Evolutionary conservation across 2,113 vertebrate genomes (phyloP), one percentile per base, ranked within the genome.

Genomic region (Peromyscus californicus): DNA sequence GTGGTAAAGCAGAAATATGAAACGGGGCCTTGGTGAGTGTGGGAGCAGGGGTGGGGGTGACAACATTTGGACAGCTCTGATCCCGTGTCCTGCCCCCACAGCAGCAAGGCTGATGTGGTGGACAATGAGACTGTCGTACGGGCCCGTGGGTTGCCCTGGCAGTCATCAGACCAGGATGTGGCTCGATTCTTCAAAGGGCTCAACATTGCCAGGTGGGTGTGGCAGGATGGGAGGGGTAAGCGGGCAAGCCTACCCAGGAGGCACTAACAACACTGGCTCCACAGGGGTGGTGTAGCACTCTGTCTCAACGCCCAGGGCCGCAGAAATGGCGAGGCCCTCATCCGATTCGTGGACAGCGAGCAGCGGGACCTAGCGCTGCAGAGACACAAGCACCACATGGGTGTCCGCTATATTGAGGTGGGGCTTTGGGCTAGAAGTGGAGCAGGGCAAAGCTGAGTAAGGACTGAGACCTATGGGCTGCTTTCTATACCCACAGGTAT

Each of bases 331-430:
- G 99, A 99, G 97, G 99, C 99, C 3, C 98, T 99, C 48, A 99
- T 99, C 97, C 99, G 99, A 21, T 99, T 99, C 98, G 98, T 99
- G 96, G 99, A 98, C 98, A 98, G 99, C 0, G 99, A 99, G n/a
- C 99, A 99, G 98, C 98, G 99, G 97, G 99, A 99, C 97, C 98
- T 99, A 51, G 99, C 99, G 0, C 98, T 99, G 98, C 99, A 99
- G 97, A 99, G 99, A 82, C 99, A 99, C 97, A 99, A 99, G 90
- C 99, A 99, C 97, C 99, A 99, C 98, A 99, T 99, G 99, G 99
- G 99, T 48, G 99, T 99, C 98, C 99, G 99, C 98, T 99, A 99
- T 94, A 99, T 99, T 0, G 99, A 99, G 99, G 99, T 99, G 96
- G 98, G 97, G 75, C 82, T 90, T 90, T 82, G 88, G 90, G 91